Evolutionary conservation across 2,888 invertebrate genomes (phyloP).

Genomic region (Oegoconia quadripuncta): DNA sequence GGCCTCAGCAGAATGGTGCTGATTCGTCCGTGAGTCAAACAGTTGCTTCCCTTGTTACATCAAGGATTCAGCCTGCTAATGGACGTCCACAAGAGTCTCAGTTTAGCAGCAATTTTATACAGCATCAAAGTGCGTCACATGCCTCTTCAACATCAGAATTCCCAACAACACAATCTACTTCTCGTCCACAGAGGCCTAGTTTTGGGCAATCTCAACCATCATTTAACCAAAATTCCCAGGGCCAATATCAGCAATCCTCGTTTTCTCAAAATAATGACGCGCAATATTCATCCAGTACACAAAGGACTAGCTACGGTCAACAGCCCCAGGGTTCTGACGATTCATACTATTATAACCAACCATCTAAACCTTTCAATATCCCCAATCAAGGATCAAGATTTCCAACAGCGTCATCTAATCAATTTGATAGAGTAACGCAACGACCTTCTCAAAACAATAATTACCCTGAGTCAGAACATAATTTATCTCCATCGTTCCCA

Average conservation of each 20-base stretch:
- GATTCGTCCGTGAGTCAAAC: background rate
- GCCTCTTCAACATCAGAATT: constrained; percentile 15
- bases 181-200: constrained; percentile 8
- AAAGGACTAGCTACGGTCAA: constrained; percentile 22
- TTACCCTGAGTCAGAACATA: too few relatives aligned
- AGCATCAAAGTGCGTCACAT: constrained; percentile 8
- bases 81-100: constrained; percentile 14
- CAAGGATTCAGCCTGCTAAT: constrained; percentile 3
- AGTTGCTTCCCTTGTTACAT: background rate
- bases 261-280: constrained; percentile 23
- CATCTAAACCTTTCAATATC: constrained; percentile 41
- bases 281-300: constrained; percentile 27
- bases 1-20: background rate
- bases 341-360: constrained; percentile 54
- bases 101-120: constrained; percentile 12
- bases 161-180: constrained; percentile 11
- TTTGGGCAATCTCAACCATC: constrained; percentile 11
- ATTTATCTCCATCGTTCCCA: constrained; percentile 18
- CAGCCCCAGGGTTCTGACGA: constrained; percentile 24
- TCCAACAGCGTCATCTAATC: constrained; percentile 36
- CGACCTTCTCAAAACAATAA: constrained; percentile 19
- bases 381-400: constrained; percentile 31
- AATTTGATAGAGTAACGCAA: constrained; percentile 33
- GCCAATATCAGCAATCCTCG: constrained; percentile 11
- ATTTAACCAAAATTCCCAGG: constrained; percentile 13